Evolutionary conservation across 2,888 invertebrate species (phyloP).

Genomic region (Steinernema carpocapsae): DNA sequence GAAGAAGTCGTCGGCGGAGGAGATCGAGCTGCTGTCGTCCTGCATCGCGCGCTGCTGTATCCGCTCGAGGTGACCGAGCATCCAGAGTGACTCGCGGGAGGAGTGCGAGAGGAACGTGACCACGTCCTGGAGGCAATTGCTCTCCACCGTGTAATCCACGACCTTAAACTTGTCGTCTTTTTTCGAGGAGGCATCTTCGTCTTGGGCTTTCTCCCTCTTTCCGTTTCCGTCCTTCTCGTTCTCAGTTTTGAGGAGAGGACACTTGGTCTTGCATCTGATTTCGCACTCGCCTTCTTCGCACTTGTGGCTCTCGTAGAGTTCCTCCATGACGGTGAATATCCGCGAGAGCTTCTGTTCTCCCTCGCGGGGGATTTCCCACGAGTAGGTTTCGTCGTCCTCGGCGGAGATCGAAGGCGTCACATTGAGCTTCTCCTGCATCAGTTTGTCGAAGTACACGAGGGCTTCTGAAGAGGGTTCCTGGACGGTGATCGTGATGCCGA

Average conservation of each 20-base stretch:
- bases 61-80: neutral
- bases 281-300: neutral
- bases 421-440: neutral
- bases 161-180: neutral
- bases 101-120: conserved; percentile 32
- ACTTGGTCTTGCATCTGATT: no score
- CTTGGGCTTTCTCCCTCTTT: neutral
- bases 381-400: conserved; percentile 34
- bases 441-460: neutral
- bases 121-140: conserved; percentile 22
- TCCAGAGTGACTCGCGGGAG: conserved; percentile 7
- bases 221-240: no score
- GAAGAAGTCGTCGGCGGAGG: neutral
- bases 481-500: conserved; percentile 50
- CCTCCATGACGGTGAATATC: conserved; percentile 7
- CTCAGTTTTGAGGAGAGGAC: no score
- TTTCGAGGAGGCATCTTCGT: neutral
- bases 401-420: neutral
- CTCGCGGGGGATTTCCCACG: conserved; percentile 53
- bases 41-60: no score
- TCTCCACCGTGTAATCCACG: conserved; percentile 14
- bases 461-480: conserved; percentile 40
- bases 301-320: conserved; percentile 7
- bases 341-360: conserved; percentile 38
- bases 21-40: neutral